Base-by-base conservation (phyloP, 2,797 vertebrate genomes). In the Molossus alvarezi region DNA sequence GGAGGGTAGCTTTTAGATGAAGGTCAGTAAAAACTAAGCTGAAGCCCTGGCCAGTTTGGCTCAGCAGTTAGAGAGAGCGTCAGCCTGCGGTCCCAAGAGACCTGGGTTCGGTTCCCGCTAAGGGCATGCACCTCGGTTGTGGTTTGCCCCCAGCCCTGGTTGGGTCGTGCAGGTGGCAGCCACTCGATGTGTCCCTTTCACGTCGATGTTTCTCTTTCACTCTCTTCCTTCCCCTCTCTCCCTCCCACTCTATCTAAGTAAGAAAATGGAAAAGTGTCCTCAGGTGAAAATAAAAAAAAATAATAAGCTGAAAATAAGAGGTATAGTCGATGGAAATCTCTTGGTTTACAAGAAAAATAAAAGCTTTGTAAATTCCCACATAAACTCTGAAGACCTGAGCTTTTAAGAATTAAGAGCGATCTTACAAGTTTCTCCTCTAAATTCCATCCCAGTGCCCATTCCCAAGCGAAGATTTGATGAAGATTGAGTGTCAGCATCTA, bases 401-500 rank as follows among this genome's bases (percentile, higher is more conserved):
- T 27, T 41, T 90, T 79, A 48, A 53, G 73, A 88, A 64, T 85
- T 11, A 77, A 33, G 27, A 79, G 14, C 2, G 41, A 81, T 13
- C 18, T 67, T 93, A 67, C 33, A 82, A 60, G 12, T 57, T 55
- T 89, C 69, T 95, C 62, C 65, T 55, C 53, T 77, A 93, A 69
- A 83, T 84, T 72, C 27, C 58, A 79, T 27, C 12, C 33, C 57
- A 18, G 12, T 77, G 89, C 79, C 37, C 51, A 69, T 60, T 90
- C 88, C 53, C n/a, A 69, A 65, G 37, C 37, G 3, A 27, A 41
- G 37, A 82, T 33, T 88, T 87, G 55, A 33, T 33, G 33, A 33
- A 33, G 33, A 33, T 33, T 33, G 33, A 41, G 53, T 73, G 8
- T 33, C 79, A 69, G 72, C 85, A 4, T 21, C 58, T 83, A n/a